Conservation (phyloP, 2,888 invertebrate species). For the Itoplectis maculator region DNA sequence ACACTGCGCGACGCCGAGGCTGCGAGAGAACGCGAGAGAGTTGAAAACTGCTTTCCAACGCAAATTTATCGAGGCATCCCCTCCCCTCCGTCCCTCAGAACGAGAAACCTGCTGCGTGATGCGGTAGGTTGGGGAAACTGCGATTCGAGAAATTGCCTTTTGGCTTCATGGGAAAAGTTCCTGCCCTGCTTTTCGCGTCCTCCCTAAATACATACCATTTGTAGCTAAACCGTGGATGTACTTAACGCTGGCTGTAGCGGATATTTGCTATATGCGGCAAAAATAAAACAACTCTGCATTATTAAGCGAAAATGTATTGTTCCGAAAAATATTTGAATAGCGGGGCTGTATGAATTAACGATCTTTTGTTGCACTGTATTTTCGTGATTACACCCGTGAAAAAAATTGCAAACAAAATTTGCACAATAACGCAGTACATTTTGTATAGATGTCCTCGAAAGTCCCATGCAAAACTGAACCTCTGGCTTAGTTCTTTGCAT, state of each 20-base stretch:
- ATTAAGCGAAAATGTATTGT: not conserved
- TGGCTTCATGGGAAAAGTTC: conserved; percentile 55
- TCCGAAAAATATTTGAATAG: not conserved
- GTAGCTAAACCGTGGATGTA: not conserved
- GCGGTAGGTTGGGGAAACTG: conserved; percentile 24
- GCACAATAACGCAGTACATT: too few species aligned
- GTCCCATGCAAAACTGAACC: too few species aligned
- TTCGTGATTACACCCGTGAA: not conserved
- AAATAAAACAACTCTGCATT: not conserved
- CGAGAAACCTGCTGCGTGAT: conserved; percentile 22
- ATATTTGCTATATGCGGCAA: not conserved
- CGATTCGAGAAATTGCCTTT: conserved; percentile 57
- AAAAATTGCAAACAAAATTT: not conserved
- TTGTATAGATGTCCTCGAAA: too few species aligned
- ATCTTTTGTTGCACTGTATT: not conserved
- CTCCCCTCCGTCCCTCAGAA: not conserved
- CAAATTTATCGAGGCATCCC: conserved; percentile 47
- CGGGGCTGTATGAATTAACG: not conserved
- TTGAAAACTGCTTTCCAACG: conserved; percentile 54
- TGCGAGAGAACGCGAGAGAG: conserved; percentile 18
- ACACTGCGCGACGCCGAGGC: conserved; percentile 14
- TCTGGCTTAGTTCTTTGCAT: not conserved
- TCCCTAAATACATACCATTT: conserved; percentile 41
- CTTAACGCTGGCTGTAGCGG: not conserved
- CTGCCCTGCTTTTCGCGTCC: not conserved